Evolutionary conservation across 2,113 vertebrate species (phyloP), one percentile per base, ranked within the genome.

Genomic region (Rhinoptilus africanus): DNA sequence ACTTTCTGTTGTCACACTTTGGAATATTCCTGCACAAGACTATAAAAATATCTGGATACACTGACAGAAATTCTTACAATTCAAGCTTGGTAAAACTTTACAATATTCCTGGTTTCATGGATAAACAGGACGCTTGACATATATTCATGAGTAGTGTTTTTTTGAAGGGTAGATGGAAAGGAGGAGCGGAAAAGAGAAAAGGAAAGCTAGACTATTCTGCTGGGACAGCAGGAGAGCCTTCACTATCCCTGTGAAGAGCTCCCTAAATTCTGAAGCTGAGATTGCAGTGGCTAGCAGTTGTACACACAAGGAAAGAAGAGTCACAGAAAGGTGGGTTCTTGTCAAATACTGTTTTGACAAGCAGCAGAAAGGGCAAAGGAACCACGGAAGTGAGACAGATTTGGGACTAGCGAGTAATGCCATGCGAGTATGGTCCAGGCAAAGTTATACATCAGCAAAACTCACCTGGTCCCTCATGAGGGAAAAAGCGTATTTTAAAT

Each of bases 141-240:
- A 48, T 10, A 47, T 63, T 59, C 35, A 8, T 0, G 11, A 0
- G 1, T 37, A 10, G 18, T 2, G 0, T 11, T 45, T 85, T 80
- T 74, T 35, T 59, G 26, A 76, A 51, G 10, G 5, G 30, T 10
- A 64, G 20, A 54, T 51, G 8, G 7, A 80, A 89, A 83, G 14
- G 1, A 3, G 3, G 4, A 53, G 30, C 24, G 11, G 30, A 75
- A 88, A 22, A 47, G 7, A 59, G 30, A 62, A 62, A 83, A 30
- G 6, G 12, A 85, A 63, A 81, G 12, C 7, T 23, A 51, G 34
- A 3, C 1, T 78, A 7, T 76, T 59, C 11, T 35, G 13, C 13
- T n/a, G 30, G 22, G 56, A 34, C 12, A 23, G 32, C 0, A 82
- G 51, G 35, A 62, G 23, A 78, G 6, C 15, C 19, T 76, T 75